Conservation (phyloP, 1,140 invertebrate species). For the Sitobion miscanthi region DNA sequence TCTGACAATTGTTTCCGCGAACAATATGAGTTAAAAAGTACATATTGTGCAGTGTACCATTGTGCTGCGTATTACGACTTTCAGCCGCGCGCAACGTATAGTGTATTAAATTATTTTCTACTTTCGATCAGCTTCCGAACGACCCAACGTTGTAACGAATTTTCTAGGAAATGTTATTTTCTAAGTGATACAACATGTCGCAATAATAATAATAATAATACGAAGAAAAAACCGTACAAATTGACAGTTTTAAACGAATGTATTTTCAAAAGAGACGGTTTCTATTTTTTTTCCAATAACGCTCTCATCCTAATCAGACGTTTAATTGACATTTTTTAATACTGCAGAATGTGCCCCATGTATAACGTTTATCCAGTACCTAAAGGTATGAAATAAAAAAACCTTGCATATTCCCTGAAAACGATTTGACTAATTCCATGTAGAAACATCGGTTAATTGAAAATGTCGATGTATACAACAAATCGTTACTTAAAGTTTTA, state of each 20-base stretch:
- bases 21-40: not conserved
- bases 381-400: not conserved
- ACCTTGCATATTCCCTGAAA: not conserved
- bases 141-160: not conserved
- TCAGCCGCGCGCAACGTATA: not conserved
- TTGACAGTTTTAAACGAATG: not conserved
- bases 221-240: not conserved
- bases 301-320: not conserved
- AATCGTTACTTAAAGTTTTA: not conserved
- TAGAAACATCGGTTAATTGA: not conserved
- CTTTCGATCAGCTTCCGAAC: not conserved
- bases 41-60: not conserved
- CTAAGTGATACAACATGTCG: not conserved
- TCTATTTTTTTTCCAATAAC: not conserved
- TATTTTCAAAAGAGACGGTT: not conserved
- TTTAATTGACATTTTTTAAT: not conserved
- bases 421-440: not conserved
- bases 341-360: not conserved
- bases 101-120: not conserved
- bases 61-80: not conserved
- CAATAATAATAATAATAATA: not conserved
- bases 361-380: not conserved
- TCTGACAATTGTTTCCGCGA: not conserved
- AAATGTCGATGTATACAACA: not conserved
- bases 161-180: not conserved